Evolutionary conservation across 1,140 invertebrate species (phyloP).

Genomic region (Aphaenogaster rudis): DNA sequence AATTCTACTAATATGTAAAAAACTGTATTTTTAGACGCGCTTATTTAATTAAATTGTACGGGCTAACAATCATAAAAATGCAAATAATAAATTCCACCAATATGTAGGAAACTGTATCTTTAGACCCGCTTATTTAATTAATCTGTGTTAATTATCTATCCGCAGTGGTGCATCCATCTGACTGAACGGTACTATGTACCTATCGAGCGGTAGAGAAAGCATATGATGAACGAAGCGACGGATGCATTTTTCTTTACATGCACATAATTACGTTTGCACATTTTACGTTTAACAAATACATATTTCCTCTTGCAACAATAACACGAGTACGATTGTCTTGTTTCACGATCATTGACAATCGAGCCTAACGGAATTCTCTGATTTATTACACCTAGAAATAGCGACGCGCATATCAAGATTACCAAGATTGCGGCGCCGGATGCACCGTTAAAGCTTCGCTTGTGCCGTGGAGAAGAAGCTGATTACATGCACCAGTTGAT

Average conservation of each 20-base stretch:
- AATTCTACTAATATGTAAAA: background rate
- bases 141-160: conserved; percentile 15
- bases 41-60: background rate
- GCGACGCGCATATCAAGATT: background rate
- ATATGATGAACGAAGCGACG: conserved; percentile 4
- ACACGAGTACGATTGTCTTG: conserved; percentile 26
- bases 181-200: conserved; percentile 18
- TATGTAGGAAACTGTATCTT: background rate
- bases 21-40: background rate
- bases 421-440: conserved; percentile 6
- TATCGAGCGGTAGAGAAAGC: conserved; percentile 23
- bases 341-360: conserved; percentile 5
- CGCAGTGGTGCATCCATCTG: background rate
- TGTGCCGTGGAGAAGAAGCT: background rate
- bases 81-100: background rate
- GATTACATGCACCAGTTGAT: conserved; percentile 12
- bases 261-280: conserved; percentile 35
- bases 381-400: conserved; percentile 37
- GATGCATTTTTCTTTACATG: conserved; percentile 20
- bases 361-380: conserved; percentile 34
- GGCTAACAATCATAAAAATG: too few species aligned
- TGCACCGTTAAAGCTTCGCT: conserved; percentile 1
- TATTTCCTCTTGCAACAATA: conserved; percentile 52
- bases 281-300: conserved; percentile 53
- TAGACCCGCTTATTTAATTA: background rate